Base-by-base conservation (phyloP, 1,140 invertebrate species). In the Liolophura sinensis region DNA sequence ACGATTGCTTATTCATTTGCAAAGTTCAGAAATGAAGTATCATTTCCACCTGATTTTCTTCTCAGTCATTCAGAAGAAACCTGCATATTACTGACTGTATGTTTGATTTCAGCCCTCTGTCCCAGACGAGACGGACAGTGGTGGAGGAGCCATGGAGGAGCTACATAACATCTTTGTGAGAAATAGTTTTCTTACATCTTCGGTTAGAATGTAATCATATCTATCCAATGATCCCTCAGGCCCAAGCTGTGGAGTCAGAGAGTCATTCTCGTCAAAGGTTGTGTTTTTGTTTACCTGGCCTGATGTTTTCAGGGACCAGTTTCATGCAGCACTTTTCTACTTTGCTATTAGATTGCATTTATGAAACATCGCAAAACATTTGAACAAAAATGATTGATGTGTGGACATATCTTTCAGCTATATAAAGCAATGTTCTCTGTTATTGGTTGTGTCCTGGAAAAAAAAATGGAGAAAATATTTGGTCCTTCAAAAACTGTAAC, bases 141-240 rank as follows among this genome's bases (percentile, higher is more conserved):
- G 31, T 40, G 31, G 31, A 40, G 9, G 62, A 49, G 74, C 74
- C 15, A 73, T 76, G 72, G 55, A 65, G 27, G 72, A 76, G 61
- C 62, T 76, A 16, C 68, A 72, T 27, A 64, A 64, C 27, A 67
- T 76, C 14, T 56, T 76, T 70, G 74, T 76, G 65, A 52, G 71
- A 7, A 54, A n/a, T 12, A 20, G 3, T n/a, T 20, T n/a, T 20
- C 18, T 20, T 20, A 54, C 18, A 20, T n/a, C 24, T 20, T 3
- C 24, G 12, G 51, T 7, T 54, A 54, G 51, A n/a, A 54, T 54
- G 3, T 5, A 20, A 24, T n/a, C 51, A 5, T n/a, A 5, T 54
- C 12, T 54, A 54, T n/a, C 24, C 24, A 24, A 54, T 5, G 51
- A 20, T n/a, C 51, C n/a, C 3, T 20, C 51, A 54, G 51, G 24